A percentile compares a stretch with the other conserved stretches of the same genome.
Conservation (phyloP, 2,113 vertebrate species). For the Strix aluco region DNA sequence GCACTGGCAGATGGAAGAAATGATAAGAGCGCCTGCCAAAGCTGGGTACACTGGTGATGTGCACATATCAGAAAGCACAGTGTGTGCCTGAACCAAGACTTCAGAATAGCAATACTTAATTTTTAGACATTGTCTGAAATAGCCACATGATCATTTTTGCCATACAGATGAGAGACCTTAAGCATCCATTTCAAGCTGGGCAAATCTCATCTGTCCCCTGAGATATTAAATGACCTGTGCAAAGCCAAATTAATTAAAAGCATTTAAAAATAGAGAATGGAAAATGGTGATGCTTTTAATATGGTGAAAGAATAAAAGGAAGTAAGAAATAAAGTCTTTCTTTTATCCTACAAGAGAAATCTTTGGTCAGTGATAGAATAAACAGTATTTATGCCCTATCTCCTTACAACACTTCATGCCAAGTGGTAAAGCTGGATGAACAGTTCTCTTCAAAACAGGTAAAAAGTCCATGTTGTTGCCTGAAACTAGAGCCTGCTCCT, state of each 20-base stretch:
- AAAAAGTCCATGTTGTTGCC: neutral
- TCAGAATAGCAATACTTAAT: neutral
- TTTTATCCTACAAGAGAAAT: neutral
- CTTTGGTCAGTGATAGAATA: neutral
- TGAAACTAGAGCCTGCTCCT: neutral
- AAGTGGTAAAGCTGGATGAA: neutral
- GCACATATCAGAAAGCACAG: conserved; percentile 5
- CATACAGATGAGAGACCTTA: neutral
- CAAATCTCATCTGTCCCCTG: neutral
- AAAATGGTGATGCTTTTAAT: neutral
- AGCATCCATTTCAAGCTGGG: neutral
- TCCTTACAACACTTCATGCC: neutral
- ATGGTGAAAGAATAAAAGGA: neutral
- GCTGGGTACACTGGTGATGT: neutral
- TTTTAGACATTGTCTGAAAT: neutral
- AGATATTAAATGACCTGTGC: neutral
- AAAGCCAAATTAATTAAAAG: conserved; percentile 3
- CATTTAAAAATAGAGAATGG: neutral
- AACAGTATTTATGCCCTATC: neutral
- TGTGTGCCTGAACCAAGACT: conserved; percentile 13
- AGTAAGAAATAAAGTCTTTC: neutral
- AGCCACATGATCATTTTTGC: neutral
- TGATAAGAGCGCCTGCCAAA: neutral
- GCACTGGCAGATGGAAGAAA: neutral
- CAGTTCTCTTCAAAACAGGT: neutral